Percentiles rank a stretch among this genome's conserved stretches.
Evolutionary conservation across 2,113 vertebrate genomes (phyloP).

Genomic region (Nesospiza acunhae): DNA sequence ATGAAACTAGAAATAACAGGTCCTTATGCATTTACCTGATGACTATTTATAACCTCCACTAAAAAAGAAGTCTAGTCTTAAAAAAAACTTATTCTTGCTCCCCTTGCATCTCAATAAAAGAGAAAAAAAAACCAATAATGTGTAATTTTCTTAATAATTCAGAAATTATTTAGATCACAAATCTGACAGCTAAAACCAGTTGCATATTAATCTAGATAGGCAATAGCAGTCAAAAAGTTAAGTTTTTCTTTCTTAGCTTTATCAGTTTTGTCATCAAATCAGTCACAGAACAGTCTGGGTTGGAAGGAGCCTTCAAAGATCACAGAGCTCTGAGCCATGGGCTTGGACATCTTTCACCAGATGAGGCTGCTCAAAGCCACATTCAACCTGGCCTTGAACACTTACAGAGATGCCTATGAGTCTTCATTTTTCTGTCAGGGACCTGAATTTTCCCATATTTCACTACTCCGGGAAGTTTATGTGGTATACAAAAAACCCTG

Average conservation of each 20-base stretch:
- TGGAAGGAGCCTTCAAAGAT: not conserved
- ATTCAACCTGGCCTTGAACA: not conserved
- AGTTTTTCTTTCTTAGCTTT: not conserved
- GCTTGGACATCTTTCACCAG: not conserved
- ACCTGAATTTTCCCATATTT: not conserved
- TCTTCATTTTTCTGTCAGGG: not conserved
- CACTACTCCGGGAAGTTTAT: not conserved
- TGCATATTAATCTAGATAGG: not conserved
- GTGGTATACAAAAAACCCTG: not conserved
- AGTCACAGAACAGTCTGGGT: not conserved
- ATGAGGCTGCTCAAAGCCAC: not conserved
- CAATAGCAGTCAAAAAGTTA: not conserved
- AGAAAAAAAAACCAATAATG: rapidly evolving
- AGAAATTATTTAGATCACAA: not conserved
- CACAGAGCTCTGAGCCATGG: not conserved
- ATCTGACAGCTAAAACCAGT: not conserved
- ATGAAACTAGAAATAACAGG: not conserved
- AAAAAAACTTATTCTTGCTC: not conserved
- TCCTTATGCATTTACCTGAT: not conserved
- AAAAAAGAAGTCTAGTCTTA: not conserved
- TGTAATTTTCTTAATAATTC: not conserved
- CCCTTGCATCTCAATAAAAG: not conserved
- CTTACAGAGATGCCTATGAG: not conserved
- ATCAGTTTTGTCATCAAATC: not conserved
- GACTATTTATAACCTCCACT: not conserved